Evolutionary conservation across 2,888 invertebrate genomes (phyloP), one percentile per base, ranked within the genome.

Genomic region (Tanytarsus gracilentus): DNA sequence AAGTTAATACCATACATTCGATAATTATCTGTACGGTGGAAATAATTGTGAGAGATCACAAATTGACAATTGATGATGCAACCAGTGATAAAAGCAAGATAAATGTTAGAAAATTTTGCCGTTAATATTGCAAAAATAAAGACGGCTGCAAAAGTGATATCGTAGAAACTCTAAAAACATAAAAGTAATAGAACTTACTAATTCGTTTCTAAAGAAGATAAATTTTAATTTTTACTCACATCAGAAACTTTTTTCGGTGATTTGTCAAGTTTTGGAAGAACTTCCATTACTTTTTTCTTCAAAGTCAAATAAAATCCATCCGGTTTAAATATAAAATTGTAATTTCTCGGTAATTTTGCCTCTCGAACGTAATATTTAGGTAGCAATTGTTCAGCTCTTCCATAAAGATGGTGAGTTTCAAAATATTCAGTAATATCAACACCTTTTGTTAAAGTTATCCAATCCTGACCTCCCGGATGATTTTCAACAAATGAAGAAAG

Each of bases 381-480:
- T 4, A 88, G 70, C 59, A 85, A 67, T 64, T 77, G 77, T 66
- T 79, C 77, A 0, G 84, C 79, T 1, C 72, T 71, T 1, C 74
- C 72, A 4, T 79, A 77, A 39, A 88, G 67, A 69, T 90, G 88
- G 69, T 88, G 85, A 0, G 77, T 72, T 76, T 88, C 86, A 66
- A 88, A 90, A 4, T 83, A 81, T 73, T 89, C 88, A 0, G 88
- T 88, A 62, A 88, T 86, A 66, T 89, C 88, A 1, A 83, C 84
- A 0, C 87, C 88, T 78, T 84, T 81, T 1, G 85, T 81, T 52
- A 84, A 73, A 30, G 75, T 73, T 56, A 90, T 68, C 88, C 88
- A 91, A 68, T 85, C 84, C 0, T 76, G 67, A 1, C 94, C 91
- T 33, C 94, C 93, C 0, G 96, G 97, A 77, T 97, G 97, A 49